Conservation (phyloP, 2,888 invertebrate genomes). For the Coenonympha arcania region DNA sequence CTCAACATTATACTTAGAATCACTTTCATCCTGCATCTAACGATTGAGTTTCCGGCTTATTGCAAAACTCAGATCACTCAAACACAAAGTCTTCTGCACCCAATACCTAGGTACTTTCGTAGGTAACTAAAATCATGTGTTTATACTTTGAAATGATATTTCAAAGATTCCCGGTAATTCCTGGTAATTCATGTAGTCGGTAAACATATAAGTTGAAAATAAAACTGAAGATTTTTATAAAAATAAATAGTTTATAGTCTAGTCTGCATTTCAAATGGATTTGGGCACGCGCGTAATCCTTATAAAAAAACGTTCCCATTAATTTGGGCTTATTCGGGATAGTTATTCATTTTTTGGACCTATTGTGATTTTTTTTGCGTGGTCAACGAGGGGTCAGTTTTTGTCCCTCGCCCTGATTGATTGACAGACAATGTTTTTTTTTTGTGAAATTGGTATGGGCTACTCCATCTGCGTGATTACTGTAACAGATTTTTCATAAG, state of each 20-base stretch:
- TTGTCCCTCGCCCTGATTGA: conserved; percentile 56
- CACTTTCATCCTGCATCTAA: too few relatives aligned
- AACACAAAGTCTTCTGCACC: too few relatives aligned
- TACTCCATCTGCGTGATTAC: conserved; percentile 21
- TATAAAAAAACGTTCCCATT: conserved; percentile 50
- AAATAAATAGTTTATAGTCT: too few relatives aligned
- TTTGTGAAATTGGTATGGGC: too few relatives aligned
- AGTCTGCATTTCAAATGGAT: not conserved
- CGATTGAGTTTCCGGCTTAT: too few relatives aligned
- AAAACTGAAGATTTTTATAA: too few relatives aligned
- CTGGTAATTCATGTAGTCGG: too few relatives aligned
- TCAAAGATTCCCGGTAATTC: not conserved
- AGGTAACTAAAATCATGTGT: too few relatives aligned
- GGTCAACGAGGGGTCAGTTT: conserved; percentile 73
- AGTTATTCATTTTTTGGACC: conserved; percentile 41
- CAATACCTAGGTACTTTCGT: too few relatives aligned
- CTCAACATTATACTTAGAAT: too few relatives aligned
- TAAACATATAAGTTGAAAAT: too few relatives aligned
- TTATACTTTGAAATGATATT: not conserved
- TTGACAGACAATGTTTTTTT: conserved; percentile 70
- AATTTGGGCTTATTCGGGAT: conserved; percentile 53
- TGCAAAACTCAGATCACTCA: too few relatives aligned
- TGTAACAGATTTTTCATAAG: not conserved
- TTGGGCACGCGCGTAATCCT: conserved; percentile 48
- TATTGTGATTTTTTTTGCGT: conserved; percentile 54